Percentiles rank a stretch among this genome's conserved stretches.
Evolutionary conservation across 2,888 invertebrate genomes (phyloP).

Genomic region (Protophormia terraenovae): DNA sequence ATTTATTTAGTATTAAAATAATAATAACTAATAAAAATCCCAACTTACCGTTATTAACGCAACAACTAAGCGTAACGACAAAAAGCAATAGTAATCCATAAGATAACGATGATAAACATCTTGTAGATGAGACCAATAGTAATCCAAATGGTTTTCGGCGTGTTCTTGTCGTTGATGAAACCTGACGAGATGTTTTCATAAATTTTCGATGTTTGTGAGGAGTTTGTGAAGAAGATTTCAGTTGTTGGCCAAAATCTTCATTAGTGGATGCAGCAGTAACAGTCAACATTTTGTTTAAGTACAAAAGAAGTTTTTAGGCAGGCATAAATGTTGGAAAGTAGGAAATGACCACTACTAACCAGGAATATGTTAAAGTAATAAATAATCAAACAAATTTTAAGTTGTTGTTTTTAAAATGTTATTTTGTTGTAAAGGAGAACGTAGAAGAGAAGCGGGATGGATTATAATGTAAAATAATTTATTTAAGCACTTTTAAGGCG

Average conservation of each 20-base stretch:
- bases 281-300: conserved; percentile 39
- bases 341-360: not conserved
- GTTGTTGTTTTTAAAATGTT: not conserved
- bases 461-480: not conserved
- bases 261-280: not conserved
- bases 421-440: not conserved
- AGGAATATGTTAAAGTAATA: not conserved
- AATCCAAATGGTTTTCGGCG: conserved; percentile 60
- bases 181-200: conserved; percentile 77
- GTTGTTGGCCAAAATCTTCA: not conserved
- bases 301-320: not conserved
- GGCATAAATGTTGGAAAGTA: conserved; percentile 5
- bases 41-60: conserved; percentile 76
- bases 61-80: conserved; percentile 74
- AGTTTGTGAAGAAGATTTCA: conserved; percentile 1
- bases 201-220: conserved; percentile 72
- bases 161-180: conserved; percentile 68
- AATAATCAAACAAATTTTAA: not conserved
- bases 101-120: conserved; percentile 8
- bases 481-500: not conserved
- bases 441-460: not conserved
- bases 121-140: conserved; percentile 2
- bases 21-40: not conserved
- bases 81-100: conserved; percentile 73
- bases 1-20: no score